Evolutionary conservation across 1,140 invertebrate species (phyloP).

Genomic region (Gryllus bimaculatus): DNA sequence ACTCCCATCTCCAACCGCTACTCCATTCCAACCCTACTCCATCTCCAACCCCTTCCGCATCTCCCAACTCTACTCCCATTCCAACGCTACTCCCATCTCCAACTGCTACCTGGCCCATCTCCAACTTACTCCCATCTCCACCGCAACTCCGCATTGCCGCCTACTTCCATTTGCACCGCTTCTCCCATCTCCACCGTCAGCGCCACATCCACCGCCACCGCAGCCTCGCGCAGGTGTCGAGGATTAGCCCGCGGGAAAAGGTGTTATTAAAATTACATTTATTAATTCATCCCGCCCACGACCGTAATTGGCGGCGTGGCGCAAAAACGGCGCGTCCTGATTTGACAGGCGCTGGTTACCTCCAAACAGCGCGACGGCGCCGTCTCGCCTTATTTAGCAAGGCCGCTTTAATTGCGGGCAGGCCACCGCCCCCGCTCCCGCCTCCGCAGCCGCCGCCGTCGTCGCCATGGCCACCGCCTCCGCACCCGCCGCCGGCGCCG

Average conservation of each 20-base stretch:
- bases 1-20: neutral
- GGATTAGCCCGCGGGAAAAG: neutral
- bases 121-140: neutral
- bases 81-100: neutral
- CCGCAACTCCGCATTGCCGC: neutral
- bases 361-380: neutral
- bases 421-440: too few species aligned
- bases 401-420: too few species aligned
- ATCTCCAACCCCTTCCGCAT: neutral
- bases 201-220: neutral
- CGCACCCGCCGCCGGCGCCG: too few species aligned
- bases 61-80: neutral
- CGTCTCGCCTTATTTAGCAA: too few species aligned
- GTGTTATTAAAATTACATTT: conserved; percentile 6
- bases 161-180: neutral
- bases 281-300: neutral
- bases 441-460: too few species aligned
- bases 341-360: neutral
- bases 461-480: too few species aligned
- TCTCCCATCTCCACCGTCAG: neutral
- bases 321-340: neutral
- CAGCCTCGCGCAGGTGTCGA: neutral
- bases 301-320: neutral
- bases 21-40: neutral
- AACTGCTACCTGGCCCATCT: neutral